phyloP scores from a whole-genome alignment of 1,140 invertebrate genomes.

The Cydia pomonella region DNA sequence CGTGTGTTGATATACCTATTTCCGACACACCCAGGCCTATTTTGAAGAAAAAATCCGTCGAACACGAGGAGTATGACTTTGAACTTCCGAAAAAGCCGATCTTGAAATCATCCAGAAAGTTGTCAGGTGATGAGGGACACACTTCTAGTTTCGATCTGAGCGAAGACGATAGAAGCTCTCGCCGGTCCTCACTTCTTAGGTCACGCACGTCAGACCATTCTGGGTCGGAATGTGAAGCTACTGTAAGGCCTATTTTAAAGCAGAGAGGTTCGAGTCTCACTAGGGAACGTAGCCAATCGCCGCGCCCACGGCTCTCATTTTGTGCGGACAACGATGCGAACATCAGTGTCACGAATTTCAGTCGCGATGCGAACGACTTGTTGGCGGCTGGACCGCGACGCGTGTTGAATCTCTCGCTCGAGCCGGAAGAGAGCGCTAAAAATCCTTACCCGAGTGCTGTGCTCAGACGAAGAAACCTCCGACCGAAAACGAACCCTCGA shows the following conservation, averaged over 20 bases:
- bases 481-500: conserved; percentile 69
- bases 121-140: conserved; percentile 81
- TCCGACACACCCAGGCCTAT: conserved; percentile 86
- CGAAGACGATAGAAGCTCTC: conserved; percentile 79
- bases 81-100: conserved; percentile 88
- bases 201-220: conserved; percentile 75
- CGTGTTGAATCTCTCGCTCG: conserved; percentile 59
- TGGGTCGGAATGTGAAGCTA: conserved; percentile 78
- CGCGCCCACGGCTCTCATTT: conserved; percentile 81
- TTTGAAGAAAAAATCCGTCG: conserved; percentile 91
- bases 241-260: conserved; percentile 81
- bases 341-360: conserved; percentile 71
- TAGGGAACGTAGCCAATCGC: conserved; percentile 81
- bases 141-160: conserved; percentile 79
- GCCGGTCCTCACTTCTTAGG: conserved; percentile 73
- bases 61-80: conserved; percentile 87
- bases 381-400: conserved; percentile 70
- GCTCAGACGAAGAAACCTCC: conserved; percentile 74
- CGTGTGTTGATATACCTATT: conserved; percentile 64
- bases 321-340: conserved; percentile 77
- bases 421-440: conserved; percentile 56
- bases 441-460: conserved; percentile 64
- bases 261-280: conserved; percentile 79
- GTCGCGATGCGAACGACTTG: conserved; percentile 68
- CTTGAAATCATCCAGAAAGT: conserved; percentile 86